phyloP scores from a whole-genome alignment of 2,113 vertebrate species.

The Todiramphus saurophagus region DNA sequence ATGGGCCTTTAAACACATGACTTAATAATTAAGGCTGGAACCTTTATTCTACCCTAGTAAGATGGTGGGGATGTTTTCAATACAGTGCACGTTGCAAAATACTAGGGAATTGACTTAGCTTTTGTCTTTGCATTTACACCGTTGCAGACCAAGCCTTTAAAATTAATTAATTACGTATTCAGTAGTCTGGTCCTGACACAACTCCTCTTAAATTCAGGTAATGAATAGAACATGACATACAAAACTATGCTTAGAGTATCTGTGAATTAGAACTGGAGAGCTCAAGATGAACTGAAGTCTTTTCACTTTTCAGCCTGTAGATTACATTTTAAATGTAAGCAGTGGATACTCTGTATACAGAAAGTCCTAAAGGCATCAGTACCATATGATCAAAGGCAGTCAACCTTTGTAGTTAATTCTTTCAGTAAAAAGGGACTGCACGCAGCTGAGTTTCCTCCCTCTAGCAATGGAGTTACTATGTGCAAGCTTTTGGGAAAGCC shows the following conservation, averaged over 20 bases:
- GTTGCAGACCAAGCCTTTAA: not conserved
- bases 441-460: not conserved
- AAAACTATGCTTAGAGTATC: not conserved
- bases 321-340: not conserved
- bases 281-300: not conserved
- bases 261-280: not conserved
- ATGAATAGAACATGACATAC: not conserved
- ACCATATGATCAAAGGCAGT: not conserved
- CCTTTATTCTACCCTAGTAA: not conserved
- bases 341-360: not conserved
- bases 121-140: not conserved
- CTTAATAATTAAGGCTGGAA: not conserved
- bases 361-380: not conserved
- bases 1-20: not conserved
- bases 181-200: not conserved
- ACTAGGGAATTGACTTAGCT: not conserved
- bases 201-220: not conserved
- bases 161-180: not conserved
- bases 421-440: not conserved
- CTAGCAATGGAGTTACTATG: not conserved
- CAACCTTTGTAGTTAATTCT: not conserved
- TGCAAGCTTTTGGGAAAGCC: not conserved
- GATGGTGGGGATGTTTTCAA: too few species aligned
- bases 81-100: not conserved
- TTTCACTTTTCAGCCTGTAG: not conserved